These are phyloP conservation scores for Mesocricetus auratus DNA, from an alignment of 2,113 vertebrate species.

Conservation along the genomic window DNA sequence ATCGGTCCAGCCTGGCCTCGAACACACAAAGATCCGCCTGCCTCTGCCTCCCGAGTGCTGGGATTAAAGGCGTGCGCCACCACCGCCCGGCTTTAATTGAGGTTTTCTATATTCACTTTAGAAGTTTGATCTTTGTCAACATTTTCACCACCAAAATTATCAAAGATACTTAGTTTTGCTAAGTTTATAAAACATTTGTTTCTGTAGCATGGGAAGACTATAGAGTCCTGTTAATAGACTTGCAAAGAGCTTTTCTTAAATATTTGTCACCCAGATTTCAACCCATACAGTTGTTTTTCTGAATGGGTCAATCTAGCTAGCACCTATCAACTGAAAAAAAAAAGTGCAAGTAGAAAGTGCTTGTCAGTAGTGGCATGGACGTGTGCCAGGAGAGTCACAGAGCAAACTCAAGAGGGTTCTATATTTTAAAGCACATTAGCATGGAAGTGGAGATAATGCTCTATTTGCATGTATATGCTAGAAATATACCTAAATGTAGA, in stretches of 20 bases:
- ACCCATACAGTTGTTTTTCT: slow-evolving; percentile 18
- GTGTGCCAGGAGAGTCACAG: not conserved
- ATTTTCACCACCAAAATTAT: slow-evolving; percentile 6
- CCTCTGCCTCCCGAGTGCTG: too few species aligned
- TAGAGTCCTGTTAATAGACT: not conserved
- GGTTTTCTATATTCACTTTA: slow-evolving; percentile 45
- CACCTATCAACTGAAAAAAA: not conserved
- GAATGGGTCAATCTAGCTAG: not conserved
- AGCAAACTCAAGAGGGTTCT: not conserved
- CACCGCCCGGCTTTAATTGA: too few species aligned
- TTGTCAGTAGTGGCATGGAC: not conserved
- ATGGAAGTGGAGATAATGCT: not conserved
- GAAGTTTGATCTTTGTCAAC: not conserved
- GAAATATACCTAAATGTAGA: slow-evolving; percentile 15
- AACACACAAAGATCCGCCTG: too few species aligned
- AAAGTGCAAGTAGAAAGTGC: slow-evolving; percentile 13
- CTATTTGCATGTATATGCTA: not conserved
- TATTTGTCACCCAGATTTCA: slow-evolving; percentile 10
- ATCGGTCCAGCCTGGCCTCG: too few species aligned
- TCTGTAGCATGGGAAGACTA: not conserved
- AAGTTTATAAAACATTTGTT: not conserved
- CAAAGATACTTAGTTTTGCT: slow-evolving; percentile 21
- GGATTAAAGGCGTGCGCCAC: too few species aligned
- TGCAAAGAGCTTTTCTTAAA: not conserved
- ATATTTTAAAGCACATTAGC: slow-evolving; percentile 27